These are phyloP conservation scores for Silvanus unidentatus DNA, from an alignment of 2,888 invertebrate species.

Conservation along the genomic window DNA sequence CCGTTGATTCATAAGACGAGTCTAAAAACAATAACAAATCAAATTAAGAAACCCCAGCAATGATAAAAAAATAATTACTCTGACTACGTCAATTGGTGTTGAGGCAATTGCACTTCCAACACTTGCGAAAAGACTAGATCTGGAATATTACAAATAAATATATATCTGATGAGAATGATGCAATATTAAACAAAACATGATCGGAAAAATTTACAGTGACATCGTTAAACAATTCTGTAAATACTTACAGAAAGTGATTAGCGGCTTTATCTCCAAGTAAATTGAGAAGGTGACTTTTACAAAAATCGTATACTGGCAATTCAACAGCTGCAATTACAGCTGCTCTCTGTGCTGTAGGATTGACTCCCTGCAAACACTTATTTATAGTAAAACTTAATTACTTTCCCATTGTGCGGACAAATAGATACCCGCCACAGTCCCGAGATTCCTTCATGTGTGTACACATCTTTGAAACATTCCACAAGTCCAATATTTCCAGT, in stretches of 20 bases:
- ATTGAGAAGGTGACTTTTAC: constrained; percentile 67
- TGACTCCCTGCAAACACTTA: constrained; percentile 65
- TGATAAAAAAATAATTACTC: constrained; percentile 55
- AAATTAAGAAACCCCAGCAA: not conserved
- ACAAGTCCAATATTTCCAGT: constrained; percentile 54
- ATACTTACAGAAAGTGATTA: constrained; percentile 80
- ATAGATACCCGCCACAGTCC: constrained; percentile 83
- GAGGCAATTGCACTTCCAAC: constrained; percentile 90
- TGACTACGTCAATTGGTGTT: constrained; percentile 88
- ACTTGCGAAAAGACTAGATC: constrained; percentile 86
- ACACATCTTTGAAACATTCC: constrained; percentile 77
- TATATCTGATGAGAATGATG: constrained; percentile 13
- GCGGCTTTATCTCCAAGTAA: constrained; percentile 71
- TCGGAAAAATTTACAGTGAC: no score
- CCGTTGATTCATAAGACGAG: constrained; percentile 90
- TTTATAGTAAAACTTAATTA: not conserved
- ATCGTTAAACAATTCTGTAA: constrained; percentile 3
- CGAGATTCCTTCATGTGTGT: constrained; percentile 72
- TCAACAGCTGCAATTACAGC: constrained; percentile 91
- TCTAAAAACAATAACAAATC: constrained; percentile 54
- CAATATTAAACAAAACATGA: no score
- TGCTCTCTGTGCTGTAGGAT: constrained; percentile 88
- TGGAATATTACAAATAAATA: constrained; percentile 40
- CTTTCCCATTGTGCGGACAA: no score
- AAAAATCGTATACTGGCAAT: constrained; percentile 87